phyloP scores from a whole-genome alignment of 2,888 invertebrate species.

The Abscondita cerata region DNA sequence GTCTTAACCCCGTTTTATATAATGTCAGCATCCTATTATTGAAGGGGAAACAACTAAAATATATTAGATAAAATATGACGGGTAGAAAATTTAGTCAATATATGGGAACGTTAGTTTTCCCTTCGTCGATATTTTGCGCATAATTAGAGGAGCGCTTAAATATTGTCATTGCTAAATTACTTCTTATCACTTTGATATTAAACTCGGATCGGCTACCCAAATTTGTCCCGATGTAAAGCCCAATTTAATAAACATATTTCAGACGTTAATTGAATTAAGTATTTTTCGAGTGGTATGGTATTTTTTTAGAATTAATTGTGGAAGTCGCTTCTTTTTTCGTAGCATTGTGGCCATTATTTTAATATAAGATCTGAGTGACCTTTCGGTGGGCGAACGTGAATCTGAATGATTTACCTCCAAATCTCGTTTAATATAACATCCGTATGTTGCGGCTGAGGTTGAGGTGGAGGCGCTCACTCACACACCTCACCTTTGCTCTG shows the following conservation, averaged over 20 bases:
- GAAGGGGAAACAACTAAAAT: constrained; percentile 26
- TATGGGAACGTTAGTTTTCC: constrained; percentile 1
- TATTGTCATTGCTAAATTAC: too few species aligned
- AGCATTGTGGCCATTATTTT: constrained; percentile 3
- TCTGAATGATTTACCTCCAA: constrained; percentile 43
- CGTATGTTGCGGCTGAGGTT: constrained; percentile 39
- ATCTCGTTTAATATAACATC: constrained; percentile 46
- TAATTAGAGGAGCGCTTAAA: too few species aligned
- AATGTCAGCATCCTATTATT: constrained; percentile 58
- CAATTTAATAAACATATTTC: too few species aligned
- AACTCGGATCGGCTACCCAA: too few species aligned
- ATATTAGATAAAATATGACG: constrained; percentile 15
- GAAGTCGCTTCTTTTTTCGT: not conserved
- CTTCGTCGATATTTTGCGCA: too few species aligned
- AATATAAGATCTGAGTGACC: constrained; percentile 23
- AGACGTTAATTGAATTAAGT: too few species aligned
- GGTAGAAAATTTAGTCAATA: constrained; percentile 13
- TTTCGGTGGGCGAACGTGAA: constrained; percentile 22
- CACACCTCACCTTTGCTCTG: constrained; percentile 63
- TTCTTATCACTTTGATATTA: too few species aligned
- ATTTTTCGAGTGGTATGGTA: too few species aligned
- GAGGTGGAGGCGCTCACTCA: constrained; percentile 43
- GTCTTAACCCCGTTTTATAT: constrained; percentile 65
- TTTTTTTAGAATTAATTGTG: too few species aligned
- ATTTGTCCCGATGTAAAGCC: too few species aligned